Conservation (phyloP, 2,888 invertebrate genomes). For the Volucella zonaria region DNA sequence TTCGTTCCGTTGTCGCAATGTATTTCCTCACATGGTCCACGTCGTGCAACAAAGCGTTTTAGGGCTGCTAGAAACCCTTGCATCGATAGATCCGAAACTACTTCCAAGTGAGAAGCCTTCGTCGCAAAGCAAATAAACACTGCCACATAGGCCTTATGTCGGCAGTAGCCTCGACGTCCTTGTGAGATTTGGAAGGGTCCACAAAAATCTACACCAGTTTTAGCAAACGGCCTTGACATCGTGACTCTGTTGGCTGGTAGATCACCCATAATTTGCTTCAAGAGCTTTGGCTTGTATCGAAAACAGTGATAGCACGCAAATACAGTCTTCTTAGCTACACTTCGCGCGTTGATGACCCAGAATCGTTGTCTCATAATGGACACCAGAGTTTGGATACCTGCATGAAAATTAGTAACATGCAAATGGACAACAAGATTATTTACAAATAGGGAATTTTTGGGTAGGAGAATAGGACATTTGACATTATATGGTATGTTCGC, state of each 20-base stretch:
- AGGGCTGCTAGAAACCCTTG: slow-evolving; percentile 2
- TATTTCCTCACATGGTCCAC: not conserved
- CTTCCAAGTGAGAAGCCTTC: slow-evolving; percentile 9
- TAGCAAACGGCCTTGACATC: slow-evolving; percentile 13
- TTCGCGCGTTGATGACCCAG: slow-evolving; percentile 57
- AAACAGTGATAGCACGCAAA: slow-evolving; percentile 16
- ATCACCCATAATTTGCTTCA: slow-evolving; percentile 21
- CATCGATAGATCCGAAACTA: not conserved
- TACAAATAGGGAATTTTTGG: slow-evolving; percentile 20
- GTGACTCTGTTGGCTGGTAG: slow-evolving; percentile 2
- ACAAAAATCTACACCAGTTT: slow-evolving; percentile 17
- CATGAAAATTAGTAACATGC: slow-evolving; percentile 63
- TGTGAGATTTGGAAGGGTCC: slow-evolving; percentile 17
- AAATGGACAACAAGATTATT: slow-evolving; percentile 37
- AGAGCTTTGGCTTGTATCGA: not conserved
- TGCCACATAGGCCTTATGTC: not conserved
- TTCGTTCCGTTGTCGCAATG: slow-evolving; percentile 14
- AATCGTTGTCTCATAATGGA: slow-evolving; percentile 53
- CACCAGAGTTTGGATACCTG: slow-evolving; percentile 59
- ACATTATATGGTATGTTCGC: slow-evolving; percentile 20
- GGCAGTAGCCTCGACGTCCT: slow-evolving; percentile 16
- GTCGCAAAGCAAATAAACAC: slow-evolving; percentile 18
- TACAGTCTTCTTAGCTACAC: slow-evolving; percentile 16
- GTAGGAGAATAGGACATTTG: slow-evolving; percentile 11
- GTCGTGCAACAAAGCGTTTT: not conserved